Conservation (phyloP, 2,888 invertebrate genomes). For the Diarsia mendica region DNA sequence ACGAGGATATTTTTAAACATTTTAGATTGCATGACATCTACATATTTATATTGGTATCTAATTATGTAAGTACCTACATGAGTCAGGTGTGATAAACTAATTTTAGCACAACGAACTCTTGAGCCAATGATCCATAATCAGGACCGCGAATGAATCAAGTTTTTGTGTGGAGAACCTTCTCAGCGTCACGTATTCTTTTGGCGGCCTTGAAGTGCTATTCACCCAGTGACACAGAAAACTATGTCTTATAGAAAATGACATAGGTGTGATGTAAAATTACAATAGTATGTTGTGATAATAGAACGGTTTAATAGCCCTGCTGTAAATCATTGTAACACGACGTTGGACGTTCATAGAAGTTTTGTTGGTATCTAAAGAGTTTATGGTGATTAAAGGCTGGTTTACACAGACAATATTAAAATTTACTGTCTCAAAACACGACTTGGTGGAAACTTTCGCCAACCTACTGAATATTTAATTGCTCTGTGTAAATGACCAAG, state of each 20-base stretch:
- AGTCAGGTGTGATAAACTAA: slow-evolving; percentile 2
- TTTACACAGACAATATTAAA: neutral
- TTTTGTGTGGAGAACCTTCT: slow-evolving; percentile 41
- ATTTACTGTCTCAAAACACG: neutral
- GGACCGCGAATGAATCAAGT: slow-evolving; percentile 43
- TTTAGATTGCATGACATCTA: neutral
- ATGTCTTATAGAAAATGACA: slow-evolving; percentile 6
- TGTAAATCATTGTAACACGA: slow-evolving; percentile 47
- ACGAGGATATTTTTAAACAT: neutral
- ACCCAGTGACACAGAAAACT: slow-evolving; percentile 59
- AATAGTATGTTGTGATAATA: slow-evolving; percentile 31
- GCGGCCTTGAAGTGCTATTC: slow-evolving; percentile 62
- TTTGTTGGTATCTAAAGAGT: slow-evolving; percentile 8
- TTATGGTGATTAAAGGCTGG: neutral
- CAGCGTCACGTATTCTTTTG: slow-evolving; percentile 54
- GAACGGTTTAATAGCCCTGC: slow-evolving; percentile 29
- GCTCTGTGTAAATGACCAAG: neutral
- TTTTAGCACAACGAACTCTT: slow-evolving; percentile 45
- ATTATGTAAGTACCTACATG: neutral
- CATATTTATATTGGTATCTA: neutral
- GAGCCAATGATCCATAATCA: slow-evolving; percentile 26
- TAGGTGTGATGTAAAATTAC: slow-evolving; percentile 24
- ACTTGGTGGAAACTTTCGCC: neutral
- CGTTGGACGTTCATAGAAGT: neutral
- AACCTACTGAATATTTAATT: neutral